phyloP scores from a whole-genome alignment of 2,797 vertebrate species.

The Dromococcyx pavoninus region DNA sequence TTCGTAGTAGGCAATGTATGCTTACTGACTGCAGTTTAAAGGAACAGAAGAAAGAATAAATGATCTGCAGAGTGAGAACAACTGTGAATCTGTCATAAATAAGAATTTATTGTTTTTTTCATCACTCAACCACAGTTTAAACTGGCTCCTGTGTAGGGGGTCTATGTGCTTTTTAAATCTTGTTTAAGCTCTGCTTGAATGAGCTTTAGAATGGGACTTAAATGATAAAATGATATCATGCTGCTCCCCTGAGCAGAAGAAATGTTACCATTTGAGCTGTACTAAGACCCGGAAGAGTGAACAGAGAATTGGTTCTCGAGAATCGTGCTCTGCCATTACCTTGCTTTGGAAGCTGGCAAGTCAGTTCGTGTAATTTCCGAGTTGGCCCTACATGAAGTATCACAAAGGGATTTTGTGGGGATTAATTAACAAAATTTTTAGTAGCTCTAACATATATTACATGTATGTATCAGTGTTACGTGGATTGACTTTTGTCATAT shows the following conservation, averaged over 20 bases:
- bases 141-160: not conserved
- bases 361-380: not conserved
- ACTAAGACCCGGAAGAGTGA: not conserved
- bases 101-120: not conserved
- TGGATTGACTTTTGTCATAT: not conserved
- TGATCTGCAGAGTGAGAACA: not conserved
- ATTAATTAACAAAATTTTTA: not conserved
- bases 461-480: not conserved
- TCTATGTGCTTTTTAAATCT: not conserved
- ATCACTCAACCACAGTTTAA: not conserved
- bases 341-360: not conserved
- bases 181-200: not conserved
- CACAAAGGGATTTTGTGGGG: not conserved
- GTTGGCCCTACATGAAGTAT: not conserved
- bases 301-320: not conserved
- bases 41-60: conserved; percentile 16
- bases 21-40: conserved; percentile 24
- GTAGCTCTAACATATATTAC: not conserved
- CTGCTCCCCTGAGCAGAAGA: not conserved
- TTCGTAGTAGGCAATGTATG: not conserved
- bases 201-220: not conserved
- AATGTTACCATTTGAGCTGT: not conserved
- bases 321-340: not conserved
- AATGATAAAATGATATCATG: not conserved
- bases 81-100: not conserved